These are phyloP conservation scores for Microtus ochrogaster DNA, from an alignment of 2,113 vertebrate genomes.

Conservation along the genomic window DNA sequence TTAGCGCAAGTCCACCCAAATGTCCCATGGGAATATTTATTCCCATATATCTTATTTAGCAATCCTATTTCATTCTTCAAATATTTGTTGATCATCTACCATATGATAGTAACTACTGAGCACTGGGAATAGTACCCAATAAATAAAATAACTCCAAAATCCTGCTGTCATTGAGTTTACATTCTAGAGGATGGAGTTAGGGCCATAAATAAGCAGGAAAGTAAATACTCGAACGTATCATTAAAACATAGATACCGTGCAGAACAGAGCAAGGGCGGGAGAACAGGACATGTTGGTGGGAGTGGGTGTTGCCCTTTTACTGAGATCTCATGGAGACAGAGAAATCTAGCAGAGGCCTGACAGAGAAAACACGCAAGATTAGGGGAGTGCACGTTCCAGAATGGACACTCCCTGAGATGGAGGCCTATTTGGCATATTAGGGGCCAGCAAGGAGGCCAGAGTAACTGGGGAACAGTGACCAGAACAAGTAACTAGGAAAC, in stretches of 20 bases:
- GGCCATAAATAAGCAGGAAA: neutral
- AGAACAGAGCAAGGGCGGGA: neutral
- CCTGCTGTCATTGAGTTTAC: neutral
- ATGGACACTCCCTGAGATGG: neutral
- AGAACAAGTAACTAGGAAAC: neutral
- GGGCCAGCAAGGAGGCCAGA: neutral
- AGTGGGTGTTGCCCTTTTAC: neutral
- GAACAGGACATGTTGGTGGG: neutral
- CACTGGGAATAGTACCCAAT: neutral
- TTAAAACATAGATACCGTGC: neutral
- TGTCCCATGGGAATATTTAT: neutral
- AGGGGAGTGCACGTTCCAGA: neutral
- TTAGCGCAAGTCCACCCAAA: conserved; percentile 15
- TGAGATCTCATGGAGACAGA: neutral
- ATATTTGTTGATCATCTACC: conserved; percentile 37
- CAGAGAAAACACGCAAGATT: neutral
- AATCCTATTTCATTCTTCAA: neutral
- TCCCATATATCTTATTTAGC: conserved; percentile 24
- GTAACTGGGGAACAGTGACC: neutral
- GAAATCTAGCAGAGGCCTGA: neutral
- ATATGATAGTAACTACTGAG: neutral
- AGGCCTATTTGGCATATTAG: neutral
- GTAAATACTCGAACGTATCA: neutral
- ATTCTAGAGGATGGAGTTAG: neutral
- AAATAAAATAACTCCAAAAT: conserved; percentile 21